Conservation (phyloP, 2,797 vertebrate genomes). For the Anomalospiza imberbis region DNA sequence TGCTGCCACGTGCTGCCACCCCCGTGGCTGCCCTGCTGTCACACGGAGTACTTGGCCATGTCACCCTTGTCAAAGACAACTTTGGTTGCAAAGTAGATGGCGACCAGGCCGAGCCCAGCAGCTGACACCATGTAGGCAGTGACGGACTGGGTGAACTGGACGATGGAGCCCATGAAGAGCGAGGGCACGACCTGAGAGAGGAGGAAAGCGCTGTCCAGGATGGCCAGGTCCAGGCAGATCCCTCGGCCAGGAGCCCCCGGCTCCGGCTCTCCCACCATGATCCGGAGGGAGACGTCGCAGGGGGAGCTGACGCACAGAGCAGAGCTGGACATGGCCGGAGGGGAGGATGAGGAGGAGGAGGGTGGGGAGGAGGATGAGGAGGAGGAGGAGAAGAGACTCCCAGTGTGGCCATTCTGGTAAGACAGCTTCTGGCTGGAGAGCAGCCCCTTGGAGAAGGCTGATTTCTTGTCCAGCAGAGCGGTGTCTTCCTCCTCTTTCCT, state of each 20-base stretch:
- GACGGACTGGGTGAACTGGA: slow-evolving; percentile 82
- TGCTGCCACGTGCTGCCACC: background rate
- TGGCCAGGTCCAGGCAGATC: slow-evolving; percentile 85
- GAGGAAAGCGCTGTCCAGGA: slow-evolving; percentile 86
- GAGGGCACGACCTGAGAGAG: slow-evolving; percentile 86
- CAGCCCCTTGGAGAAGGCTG: slow-evolving; percentile 62
- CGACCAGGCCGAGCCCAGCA: slow-evolving; percentile 76
- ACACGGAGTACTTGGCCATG: slow-evolving; percentile 69
- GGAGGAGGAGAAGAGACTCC: slow-evolving; percentile 4
- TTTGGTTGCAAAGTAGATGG: slow-evolving; percentile 81
- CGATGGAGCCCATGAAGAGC: slow-evolving; percentile 81
- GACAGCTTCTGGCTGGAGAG: slow-evolving; percentile 50
- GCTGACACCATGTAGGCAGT: slow-evolving; percentile 82
- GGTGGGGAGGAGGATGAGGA: background rate
- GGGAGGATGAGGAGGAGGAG: background rate
- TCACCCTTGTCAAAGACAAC: slow-evolving; percentile 81
- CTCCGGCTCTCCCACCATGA: slow-evolving; percentile 61
- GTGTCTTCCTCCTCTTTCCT: slow-evolving; percentile 52
- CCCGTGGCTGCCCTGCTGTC: background rate
- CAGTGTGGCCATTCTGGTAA: slow-evolving; percentile 62
- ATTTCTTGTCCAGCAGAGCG: slow-evolving; percentile 41
- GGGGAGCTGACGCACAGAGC: slow-evolving; percentile 66
- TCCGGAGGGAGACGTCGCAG: slow-evolving; percentile 67
- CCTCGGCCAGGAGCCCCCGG: slow-evolving; percentile 62
- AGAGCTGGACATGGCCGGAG: background rate